A percentile compares a stretch with the other conserved stretches of the same genome.
Conservation (phyloP, 2,888 invertebrate genomes). For the Troides aeacus region DNA sequence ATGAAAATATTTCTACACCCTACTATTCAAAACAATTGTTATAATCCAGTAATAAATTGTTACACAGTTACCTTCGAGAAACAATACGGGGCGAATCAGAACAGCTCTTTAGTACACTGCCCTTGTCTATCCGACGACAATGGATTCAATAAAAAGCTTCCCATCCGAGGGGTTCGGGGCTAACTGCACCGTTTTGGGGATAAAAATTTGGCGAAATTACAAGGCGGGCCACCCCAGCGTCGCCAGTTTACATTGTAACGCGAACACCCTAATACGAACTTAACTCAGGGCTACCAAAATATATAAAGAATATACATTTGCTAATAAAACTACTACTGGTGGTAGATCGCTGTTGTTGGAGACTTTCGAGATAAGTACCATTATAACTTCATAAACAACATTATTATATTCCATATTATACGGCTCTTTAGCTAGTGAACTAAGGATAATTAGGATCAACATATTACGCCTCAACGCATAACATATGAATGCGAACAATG, state of each 20-base stretch:
- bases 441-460: no score
- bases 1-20: background rate
- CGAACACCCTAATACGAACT: constrained; percentile 76
- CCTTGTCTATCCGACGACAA: constrained; percentile 49
- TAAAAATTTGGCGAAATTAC: constrained; percentile 78
- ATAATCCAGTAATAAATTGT: constrained; percentile 25
- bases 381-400: no score
- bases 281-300: constrained; percentile 58
- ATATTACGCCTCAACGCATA: no score
- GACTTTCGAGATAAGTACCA: no score
- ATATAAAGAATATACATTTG: background rate
- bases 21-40: constrained; percentile 23
- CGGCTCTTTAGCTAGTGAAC: no score
- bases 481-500: no score
- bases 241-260: constrained; percentile 74
- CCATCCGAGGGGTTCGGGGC: constrained; percentile 45
- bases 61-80: constrained; percentile 26
- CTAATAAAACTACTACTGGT: background rate
- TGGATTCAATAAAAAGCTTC: constrained; percentile 55
- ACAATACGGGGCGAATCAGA: constrained; percentile 47
- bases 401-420: no score
- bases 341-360: no score
- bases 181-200: constrained; percentile 58
- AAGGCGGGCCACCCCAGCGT: constrained; percentile 68
- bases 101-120: constrained; percentile 57